Percentiles rank a stretch among this genome's conserved stretches.
Conservation (phyloP, 2,113 vertebrate species). For the Xiphophorus couchianus region DNA sequence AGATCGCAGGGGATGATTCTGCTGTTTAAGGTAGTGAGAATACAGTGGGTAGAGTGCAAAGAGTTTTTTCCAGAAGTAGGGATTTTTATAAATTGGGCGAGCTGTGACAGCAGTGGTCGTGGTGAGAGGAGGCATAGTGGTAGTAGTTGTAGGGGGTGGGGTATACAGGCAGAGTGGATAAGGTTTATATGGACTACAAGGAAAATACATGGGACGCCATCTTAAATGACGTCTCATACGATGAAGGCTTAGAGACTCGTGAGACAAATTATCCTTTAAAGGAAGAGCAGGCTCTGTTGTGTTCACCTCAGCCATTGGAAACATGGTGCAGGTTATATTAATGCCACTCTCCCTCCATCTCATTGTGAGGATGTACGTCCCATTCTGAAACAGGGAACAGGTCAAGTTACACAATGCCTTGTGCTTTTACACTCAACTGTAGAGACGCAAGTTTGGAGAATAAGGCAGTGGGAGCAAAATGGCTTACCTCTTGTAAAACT, state of each 20-base stretch:
- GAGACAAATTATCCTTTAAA: neutral
- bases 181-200: neutral
- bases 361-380: constrained; percentile 39
- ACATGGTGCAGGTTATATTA: constrained; percentile 31
- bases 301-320: neutral
- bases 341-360: constrained; percentile 36
- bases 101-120: neutral
- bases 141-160: neutral
- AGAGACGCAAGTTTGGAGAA: neutral
- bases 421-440: neutral
- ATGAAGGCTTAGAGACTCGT: neutral
- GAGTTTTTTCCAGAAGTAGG: neutral
- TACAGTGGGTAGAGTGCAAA: neutral
- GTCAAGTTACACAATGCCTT: neutral
- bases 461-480: neutral
- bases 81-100: neutral
- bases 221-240: neutral
- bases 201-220: neutral
- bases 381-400: constrained; percentile 40
- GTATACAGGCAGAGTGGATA: neutral
- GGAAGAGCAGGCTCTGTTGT: neutral
- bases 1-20: neutral
- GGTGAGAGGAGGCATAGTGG: neutral
- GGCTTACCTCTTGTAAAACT: constrained; percentile 49
- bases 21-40: neutral